A percentile compares a stretch with the other conserved stretches of the same genome.
phyloP scores from a whole-genome alignment of 2,888 invertebrate species.

The Lacanobia wlatinum region DNA sequence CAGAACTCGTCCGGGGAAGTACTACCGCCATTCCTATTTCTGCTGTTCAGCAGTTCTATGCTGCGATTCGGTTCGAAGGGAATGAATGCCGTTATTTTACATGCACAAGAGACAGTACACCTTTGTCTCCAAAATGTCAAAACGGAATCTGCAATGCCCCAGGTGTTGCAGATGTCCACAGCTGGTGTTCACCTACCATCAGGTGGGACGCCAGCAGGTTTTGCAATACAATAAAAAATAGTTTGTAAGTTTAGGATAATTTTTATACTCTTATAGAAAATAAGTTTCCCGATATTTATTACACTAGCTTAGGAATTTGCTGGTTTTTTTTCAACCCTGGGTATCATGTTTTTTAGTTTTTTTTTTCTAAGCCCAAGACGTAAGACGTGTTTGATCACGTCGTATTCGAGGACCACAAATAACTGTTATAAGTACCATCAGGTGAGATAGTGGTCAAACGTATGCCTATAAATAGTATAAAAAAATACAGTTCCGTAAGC shows the following conservation, averaged over 20 bases:
- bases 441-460: too few species aligned
- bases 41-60: neutral
- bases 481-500: too few species aligned
- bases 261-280: neutral
- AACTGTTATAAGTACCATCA: too few species aligned
- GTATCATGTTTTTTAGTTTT: too few species aligned
- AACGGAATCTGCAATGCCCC: neutral
- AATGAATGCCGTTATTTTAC: neutral
- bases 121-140: neutral
- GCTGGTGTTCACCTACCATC: neutral
- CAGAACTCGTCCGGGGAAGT: neutral
- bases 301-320: neutral
- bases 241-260: neutral
- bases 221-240: neutral
- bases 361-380: too few species aligned
- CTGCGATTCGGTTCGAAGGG: neutral
- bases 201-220: neutral
- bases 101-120: neutral
- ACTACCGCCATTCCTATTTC: neutral
- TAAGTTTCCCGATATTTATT: neutral
- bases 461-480: too few species aligned
- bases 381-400: too few species aligned
- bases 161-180: neutral
- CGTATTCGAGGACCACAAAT: too few species aligned
- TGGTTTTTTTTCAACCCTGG: neutral